These are phyloP conservation scores for Andrena dorsata DNA, from an alignment of 2,888 invertebrate genomes.

Conservation along the genomic window DNA sequence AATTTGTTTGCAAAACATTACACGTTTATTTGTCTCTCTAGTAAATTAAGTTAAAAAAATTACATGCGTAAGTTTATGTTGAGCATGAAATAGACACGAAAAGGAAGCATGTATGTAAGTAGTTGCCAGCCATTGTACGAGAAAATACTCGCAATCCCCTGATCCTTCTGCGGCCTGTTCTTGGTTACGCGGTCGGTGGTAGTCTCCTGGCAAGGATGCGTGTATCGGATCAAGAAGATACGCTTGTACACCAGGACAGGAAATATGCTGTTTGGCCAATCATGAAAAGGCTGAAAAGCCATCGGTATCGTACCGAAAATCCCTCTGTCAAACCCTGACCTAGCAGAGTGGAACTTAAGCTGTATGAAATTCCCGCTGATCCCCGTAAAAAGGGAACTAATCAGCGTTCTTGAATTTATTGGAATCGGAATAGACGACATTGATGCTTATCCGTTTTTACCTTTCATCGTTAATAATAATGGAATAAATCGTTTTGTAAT, in stretches of 20 bases:
- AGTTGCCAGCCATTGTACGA: conserved; percentile 29
- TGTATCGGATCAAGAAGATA: conserved; percentile 73
- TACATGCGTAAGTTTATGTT: not conserved
- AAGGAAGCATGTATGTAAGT: conserved; percentile 35
- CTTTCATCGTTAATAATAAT: conserved; percentile 1
- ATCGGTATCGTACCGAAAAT: conserved; percentile 73
- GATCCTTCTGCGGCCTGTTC: conserved; percentile 55
- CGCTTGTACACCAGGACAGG: conserved; percentile 51
- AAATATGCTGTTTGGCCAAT: conserved; percentile 77
- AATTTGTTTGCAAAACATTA: too few species aligned
- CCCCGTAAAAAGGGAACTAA: conserved; percentile 67
- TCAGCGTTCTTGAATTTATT: conserved; percentile 59
- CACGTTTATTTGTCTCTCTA: not conserved
- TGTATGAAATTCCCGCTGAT: conserved; percentile 71
- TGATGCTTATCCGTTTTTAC: conserved; percentile 31
- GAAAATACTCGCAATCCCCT: conserved; percentile 75
- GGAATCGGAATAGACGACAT: conserved; percentile 17
- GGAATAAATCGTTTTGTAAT: not conserved
- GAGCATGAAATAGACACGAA: conserved; percentile 61
- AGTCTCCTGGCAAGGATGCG: conserved; percentile 45
- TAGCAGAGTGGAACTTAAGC: conserved; percentile 67
- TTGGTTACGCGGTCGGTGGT: conserved; percentile 40
- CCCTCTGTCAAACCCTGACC: conserved; percentile 63
- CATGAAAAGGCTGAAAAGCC: conserved; percentile 80
- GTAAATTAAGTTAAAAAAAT: not conserved